A percentile compares a stretch with the other conserved stretches of the same genome.
Conservation (phyloP, 2,888 invertebrate species). For the Deroplatys truncata region DNA sequence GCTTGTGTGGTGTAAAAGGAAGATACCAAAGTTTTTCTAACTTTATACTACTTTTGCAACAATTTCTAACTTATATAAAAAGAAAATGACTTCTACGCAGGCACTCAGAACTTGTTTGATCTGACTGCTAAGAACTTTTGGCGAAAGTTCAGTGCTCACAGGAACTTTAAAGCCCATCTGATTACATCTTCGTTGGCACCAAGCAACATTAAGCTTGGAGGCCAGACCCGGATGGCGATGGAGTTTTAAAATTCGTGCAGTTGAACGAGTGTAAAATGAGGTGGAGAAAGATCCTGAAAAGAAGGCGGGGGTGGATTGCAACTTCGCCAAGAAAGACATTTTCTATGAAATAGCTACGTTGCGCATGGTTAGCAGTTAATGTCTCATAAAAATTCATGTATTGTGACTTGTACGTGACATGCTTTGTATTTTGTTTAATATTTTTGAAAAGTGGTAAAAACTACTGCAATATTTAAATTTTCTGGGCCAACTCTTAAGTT, state of each 20-base stretch:
- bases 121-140: not conserved
- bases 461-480: too few relatives aligned
- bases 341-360: not conserved
- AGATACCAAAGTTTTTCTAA: not conserved
- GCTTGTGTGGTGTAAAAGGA: not conserved
- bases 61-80: not conserved
- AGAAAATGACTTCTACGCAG: too few relatives aligned
- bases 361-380: too few relatives aligned
- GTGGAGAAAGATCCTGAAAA: not conserved
- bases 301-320: not conserved
- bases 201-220: not conserved
- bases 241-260: not conserved
- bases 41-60: not conserved
- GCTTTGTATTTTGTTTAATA: too few relatives aligned
- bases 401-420: too few relatives aligned
- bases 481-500: too few relatives aligned
- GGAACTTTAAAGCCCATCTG: not conserved
- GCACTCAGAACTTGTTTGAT: not conserved
- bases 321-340: not conserved
- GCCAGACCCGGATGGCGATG: too few relatives aligned
- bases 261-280: not conserved
- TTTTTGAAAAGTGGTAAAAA: too few relatives aligned
- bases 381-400: too few relatives aligned
- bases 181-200: slow-evolving; percentile 3
- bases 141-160: not conserved